Base-by-base conservation (phyloP, 2,888 invertebrate species). In the Acanthosepion lycidas region DNA sequence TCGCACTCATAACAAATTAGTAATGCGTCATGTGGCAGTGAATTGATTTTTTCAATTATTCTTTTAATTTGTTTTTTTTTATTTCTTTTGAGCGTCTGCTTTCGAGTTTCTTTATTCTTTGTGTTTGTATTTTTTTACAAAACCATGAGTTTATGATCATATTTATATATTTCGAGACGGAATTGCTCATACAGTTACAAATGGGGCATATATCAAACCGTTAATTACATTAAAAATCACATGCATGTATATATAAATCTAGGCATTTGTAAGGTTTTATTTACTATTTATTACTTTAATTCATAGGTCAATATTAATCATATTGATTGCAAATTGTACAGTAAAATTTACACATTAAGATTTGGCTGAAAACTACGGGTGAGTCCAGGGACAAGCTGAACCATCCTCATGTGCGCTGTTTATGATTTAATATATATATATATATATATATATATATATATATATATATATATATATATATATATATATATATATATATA, bases 1-100 rank as follows among this genome's bases (percentile, higher is more conserved):
- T 78, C n/a, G 78, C n/a, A 33, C n/a, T n/a, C 78, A 78, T 78
- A n/a, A n/a, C n/a, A 78, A 78, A 78, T n/a, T 78, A n/a, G 78
- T 78, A n/a, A 33, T 78, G n/a, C 78, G 78, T 33, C 78, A n/a
- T n/a, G 59, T 59, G 59, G 59, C 59, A 59, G 59, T 23, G 59
- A 78, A 78, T 78, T 78, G 78, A 78, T 78, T 78, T 78, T 33
- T 33, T 78, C 2, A 15, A 78, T 15, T 78, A 12, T 78, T 33
- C 12, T n/a, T 78, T n/a, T n/a, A 9, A 6, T n/a, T 59, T 59
- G 0, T 8, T 23, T 26, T 23, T 64, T 26, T 64, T 64, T 64
- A 64, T 8, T 8, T 64, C 23, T 64, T 26, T 26, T 0, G 15
- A n/a, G 0, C 78, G 8, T n/a, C 18, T 33, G 3, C n/a, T 4